Conservation (phyloP, 2,113 vertebrate genomes). For the Alaudala cheleensis region DNA sequence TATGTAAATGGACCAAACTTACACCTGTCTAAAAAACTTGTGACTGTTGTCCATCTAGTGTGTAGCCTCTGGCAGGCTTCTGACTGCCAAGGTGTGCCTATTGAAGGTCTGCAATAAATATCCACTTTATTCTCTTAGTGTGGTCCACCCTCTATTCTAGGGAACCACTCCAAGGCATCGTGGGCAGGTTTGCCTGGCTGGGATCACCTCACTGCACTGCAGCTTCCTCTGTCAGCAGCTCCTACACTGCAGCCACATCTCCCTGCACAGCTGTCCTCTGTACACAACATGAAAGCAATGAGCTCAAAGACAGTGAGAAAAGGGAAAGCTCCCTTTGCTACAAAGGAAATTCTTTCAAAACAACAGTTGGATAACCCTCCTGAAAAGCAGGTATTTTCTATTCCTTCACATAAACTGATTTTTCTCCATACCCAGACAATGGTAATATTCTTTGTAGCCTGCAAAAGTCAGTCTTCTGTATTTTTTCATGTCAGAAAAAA, state of each 20-base stretch:
- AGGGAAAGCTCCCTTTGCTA: not conserved
- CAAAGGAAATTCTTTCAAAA: constrained; percentile 31
- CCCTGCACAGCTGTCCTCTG: not conserved
- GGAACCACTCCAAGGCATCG: no score
- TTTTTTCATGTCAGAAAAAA: constrained; percentile 62
- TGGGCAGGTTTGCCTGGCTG: not conserved
- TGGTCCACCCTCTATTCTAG: not conserved
- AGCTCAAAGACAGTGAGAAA: not conserved
- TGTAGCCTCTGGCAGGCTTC: not conserved
- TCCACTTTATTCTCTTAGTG: no score
- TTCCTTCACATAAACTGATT: constrained; percentile 4
- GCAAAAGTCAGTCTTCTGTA: constrained; percentile 29
- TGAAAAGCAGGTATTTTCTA: not conserved
- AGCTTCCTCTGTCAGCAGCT: constrained; percentile 22
- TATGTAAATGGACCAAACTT: no score
- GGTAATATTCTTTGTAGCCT: not conserved
- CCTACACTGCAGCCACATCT: constrained; percentile 15
- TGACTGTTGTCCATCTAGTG: not conserved
- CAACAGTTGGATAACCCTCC: not conserved
- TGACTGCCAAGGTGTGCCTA: not conserved
- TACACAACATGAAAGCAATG: not conserved
- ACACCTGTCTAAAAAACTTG: no score
- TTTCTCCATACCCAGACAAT: not conserved
- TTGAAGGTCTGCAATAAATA: not conserved
- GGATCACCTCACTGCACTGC: not conserved